Evolutionary conservation across 2,113 vertebrate genomes (phyloP).

Genomic region (Opisthocomus hoazin): DNA sequence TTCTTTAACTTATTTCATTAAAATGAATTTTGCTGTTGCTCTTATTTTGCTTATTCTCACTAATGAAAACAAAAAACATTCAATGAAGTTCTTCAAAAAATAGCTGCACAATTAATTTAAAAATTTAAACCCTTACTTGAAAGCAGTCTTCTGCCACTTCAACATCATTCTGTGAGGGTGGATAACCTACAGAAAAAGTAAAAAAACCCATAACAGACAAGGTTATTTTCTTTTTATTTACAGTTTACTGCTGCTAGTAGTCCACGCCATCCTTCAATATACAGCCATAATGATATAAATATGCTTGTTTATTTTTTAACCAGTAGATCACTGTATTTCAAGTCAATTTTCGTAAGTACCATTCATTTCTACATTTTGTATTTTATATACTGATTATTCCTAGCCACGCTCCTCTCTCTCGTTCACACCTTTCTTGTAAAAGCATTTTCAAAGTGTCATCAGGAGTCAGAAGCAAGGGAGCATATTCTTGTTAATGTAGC

Average conservation of each 20-base stretch:
- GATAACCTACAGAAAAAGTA: constrained; percentile 72
- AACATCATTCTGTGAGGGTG: constrained; percentile 77
- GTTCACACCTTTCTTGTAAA: not conserved
- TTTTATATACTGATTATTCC: not conserved
- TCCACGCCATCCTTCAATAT: not conserved
- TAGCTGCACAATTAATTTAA: not conserved
- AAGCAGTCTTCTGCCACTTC: constrained; percentile 82
- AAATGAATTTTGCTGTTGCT: not conserved
- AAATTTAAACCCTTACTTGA: constrained; percentile 77
- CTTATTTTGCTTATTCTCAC: not conserved
- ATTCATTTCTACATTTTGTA: not conserved
- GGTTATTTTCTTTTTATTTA: not conserved
- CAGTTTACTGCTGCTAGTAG: not conserved
- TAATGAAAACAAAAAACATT: not conserved
- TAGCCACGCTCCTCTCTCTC: not conserved
- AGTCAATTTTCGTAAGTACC: not conserved
- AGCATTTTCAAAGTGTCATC: not conserved
- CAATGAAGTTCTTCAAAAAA: not conserved
- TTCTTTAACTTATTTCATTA: not conserved
- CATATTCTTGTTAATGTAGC: not conserved
- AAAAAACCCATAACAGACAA: not conserved
- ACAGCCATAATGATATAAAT: not conserved
- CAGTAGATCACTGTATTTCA: not conserved
- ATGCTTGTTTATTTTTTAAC: not conserved
- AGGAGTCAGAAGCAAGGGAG: not conserved